phyloP scores from a whole-genome alignment of 2,888 invertebrate genomes.

The Cremastinae sp. region DNA sequence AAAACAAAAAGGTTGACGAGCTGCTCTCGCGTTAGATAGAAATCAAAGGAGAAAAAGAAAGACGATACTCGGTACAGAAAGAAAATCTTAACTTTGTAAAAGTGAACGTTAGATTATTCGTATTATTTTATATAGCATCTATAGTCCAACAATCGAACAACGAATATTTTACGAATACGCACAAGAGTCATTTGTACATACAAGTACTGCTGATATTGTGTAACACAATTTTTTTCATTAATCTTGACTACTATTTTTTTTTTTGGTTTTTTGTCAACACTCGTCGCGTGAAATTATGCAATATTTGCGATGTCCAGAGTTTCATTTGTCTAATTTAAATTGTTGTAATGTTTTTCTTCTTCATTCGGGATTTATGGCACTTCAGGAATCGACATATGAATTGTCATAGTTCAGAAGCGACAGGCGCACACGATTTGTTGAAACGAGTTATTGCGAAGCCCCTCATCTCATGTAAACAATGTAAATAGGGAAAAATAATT shows the following conservation, averaged over 20 bases:
- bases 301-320: not conserved
- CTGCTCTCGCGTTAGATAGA: slow-evolving; percentile 12
- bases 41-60: not conserved
- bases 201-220: slow-evolving; percentile 27
- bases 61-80: not conserved
- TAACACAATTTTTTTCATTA: slow-evolving; percentile 21
- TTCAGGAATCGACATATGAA: not conserved
- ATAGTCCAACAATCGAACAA: slow-evolving; percentile 47
- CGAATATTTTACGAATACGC: slow-evolving; percentile 54
- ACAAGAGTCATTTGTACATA: slow-evolving; percentile 51
- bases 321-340: slow-evolving; percentile 7
- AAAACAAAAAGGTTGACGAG: not conserved
- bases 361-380: not conserved
- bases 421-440: slow-evolving; percentile 29
- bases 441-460: slow-evolving; percentile 16
- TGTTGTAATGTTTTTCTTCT: not conserved
- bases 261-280: too few relatives aligned
- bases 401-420: slow-evolving; percentile 26
- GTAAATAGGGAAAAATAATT: slow-evolving; percentile 48
- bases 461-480: slow-evolving; percentile 34
- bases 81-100: slow-evolving; percentile 27
- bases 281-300: not conserved
- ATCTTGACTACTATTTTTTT: too few relatives aligned
- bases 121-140: slow-evolving; percentile 26
- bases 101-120: slow-evolving; percentile 33